phyloP scores from a whole-genome alignment of 2,113 vertebrate species.

The Chaetodon trifascialis region DNA sequence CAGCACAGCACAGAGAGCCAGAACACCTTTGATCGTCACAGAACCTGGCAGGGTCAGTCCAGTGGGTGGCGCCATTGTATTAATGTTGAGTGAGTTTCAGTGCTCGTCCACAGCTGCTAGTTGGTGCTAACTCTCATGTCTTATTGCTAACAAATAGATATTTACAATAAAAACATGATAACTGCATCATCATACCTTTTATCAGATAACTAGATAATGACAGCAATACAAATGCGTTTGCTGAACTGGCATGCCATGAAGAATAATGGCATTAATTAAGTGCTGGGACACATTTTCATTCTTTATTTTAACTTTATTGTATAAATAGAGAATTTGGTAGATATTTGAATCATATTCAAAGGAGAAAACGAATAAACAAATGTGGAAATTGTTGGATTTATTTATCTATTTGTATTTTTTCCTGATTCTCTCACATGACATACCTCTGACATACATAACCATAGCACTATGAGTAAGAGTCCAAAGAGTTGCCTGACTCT shows the following conservation, averaged over 20 bases:
- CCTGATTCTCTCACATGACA: not conserved
- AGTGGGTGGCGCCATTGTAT: constrained; percentile 69
- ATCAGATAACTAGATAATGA: not conserved
- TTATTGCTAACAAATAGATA: not conserved
- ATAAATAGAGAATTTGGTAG: not conserved
- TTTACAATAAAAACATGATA: not conserved
- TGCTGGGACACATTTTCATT: not conserved
- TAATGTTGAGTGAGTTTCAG: not conserved
- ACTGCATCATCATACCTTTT: not conserved
- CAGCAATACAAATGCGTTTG: not conserved
- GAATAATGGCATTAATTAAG: not conserved
- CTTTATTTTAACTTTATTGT: not conserved
- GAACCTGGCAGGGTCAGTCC: constrained; percentile 25
- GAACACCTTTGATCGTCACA: not conserved
- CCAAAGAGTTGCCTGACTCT: constrained; percentile 37
- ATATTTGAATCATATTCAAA: not conserved
- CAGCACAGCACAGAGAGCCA: too few relatives aligned
- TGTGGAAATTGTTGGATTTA: not conserved
- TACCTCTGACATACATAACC: not conserved
- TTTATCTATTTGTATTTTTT: not conserved
- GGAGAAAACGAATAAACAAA: not conserved
- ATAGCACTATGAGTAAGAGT: constrained; percentile 19
- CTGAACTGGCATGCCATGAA: not conserved
- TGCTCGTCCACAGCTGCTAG: not conserved
- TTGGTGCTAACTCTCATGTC: not conserved